Base-by-base conservation (phyloP, 92 coral and sea anemone species). In the Siderastrea siderea region DNA sequence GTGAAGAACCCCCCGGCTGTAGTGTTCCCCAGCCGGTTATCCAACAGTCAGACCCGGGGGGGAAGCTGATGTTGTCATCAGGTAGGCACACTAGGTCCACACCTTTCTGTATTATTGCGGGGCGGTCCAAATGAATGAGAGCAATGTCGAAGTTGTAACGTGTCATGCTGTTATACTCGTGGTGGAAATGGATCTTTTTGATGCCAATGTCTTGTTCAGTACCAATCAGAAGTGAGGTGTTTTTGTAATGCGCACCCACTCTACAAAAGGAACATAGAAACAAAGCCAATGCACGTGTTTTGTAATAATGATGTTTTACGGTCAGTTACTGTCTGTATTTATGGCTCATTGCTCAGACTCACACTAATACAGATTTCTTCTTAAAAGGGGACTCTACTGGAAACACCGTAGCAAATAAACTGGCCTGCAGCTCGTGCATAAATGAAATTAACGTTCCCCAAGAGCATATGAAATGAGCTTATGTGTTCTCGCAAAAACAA, bases 21-120 rank as follows among this genome's bases (percentile, higher is more conserved):
- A 95, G 47, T 16, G 89, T 79, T 26, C 99, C 99, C 99, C 99
- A 97, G 50, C 98, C 97, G 14, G 98, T 86, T 52, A 97, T 89
- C 84, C 89, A 92, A 38, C 98, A 95, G 5, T 81, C 47, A 9
- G 94, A 80, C 55, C 96, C 97, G 8, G 96, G 87, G 43, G 95
- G 93, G 44, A 97, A 97, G 74, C 84, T 85, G 10, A 86, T 79
- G 0, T 66, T 53, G 58, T 85, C 92, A 9, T 91, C 91, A 3
- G 99, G 96, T 44, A 97, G 92, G 81, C 97, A 97, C 10, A 92
- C 98, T 1, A 84, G 90, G 19, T 74, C 77, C 8, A 89, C 94
- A 45, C 73, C 69, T 4, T 65, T n/a, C 59, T 52, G 13, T 9
- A 58, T 38, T 1, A 57, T 68, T 17, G 93, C 98, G 12, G 94